Percentiles rank a stretch among this genome's conserved stretches.
Conservation (phyloP, 2,113 vertebrate genomes). For the Muntiacus reevesi region DNA sequence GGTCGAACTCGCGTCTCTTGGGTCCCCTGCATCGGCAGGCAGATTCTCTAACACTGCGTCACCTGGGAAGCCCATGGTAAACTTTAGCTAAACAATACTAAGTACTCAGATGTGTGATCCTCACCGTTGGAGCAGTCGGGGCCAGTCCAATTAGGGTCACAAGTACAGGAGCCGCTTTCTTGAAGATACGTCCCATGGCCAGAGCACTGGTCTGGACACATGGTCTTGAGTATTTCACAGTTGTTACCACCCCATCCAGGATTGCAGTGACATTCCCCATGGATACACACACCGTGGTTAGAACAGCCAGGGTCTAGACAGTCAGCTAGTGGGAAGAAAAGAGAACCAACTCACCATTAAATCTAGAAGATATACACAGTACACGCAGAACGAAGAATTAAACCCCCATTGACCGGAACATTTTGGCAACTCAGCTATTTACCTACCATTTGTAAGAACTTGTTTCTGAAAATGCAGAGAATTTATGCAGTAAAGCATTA, state of each 20-base stretch:
- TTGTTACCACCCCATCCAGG: constrained; percentile 94
- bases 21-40: background rate
- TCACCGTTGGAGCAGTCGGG: constrained; percentile 96
- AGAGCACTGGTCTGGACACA: constrained; percentile 96
- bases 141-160: constrained; percentile 94
- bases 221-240: constrained; percentile 94
- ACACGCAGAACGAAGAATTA: background rate
- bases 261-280: constrained; percentile 95
- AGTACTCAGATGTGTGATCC: background rate
- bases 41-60: background rate
- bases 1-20: background rate
- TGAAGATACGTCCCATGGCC: constrained; percentile 94
- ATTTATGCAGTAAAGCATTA: background rate
- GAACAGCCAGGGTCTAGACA: constrained; percentile 95
- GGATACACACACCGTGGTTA: constrained; percentile 93
- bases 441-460: background rate
- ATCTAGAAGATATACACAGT: background rate
- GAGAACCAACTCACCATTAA: background rate
- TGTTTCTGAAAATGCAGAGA: background rate
- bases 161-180: constrained; percentile 92
- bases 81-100: background rate
- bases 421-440: background rate
- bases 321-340: constrained; percentile 84
- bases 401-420: background rate
- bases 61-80: background rate